These are phyloP conservation scores for Neocrepidodera transversa DNA, from an alignment of 2,888 invertebrate species.

Conservation along the genomic window DNA sequence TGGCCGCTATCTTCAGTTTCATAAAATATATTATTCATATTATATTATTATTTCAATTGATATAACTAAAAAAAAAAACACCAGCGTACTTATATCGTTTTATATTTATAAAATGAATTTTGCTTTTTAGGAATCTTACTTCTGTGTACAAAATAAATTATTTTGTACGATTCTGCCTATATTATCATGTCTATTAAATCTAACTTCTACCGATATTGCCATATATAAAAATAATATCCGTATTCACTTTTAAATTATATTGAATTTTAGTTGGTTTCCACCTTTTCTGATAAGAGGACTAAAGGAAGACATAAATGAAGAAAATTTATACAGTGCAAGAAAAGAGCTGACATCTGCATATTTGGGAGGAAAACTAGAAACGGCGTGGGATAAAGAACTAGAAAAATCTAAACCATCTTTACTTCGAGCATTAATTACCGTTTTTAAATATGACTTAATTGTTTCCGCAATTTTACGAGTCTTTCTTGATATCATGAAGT, in stretches of 20 bases:
- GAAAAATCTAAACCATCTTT: conserved; percentile 45
- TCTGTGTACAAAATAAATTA: too few species aligned
- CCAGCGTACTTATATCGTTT: too few species aligned
- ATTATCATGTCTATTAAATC: too few species aligned
- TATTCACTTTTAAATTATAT: neutral
- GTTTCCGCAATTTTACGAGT: conserved; percentile 34
- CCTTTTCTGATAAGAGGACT: conserved; percentile 61
- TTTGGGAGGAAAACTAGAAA: conserved; percentile 58
- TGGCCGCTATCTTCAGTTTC: too few species aligned
- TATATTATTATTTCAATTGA: too few species aligned
- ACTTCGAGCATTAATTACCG: conserved; percentile 45
- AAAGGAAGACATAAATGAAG: conserved; percentile 59
- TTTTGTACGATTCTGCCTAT: too few species aligned
- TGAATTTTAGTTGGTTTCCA: conserved; percentile 61
- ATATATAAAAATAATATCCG: too few species aligned
- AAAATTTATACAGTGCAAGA: conserved; percentile 57
- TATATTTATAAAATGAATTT: too few species aligned
- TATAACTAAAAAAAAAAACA: too few species aligned
- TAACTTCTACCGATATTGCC: too few species aligned
- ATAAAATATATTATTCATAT: too few species aligned
- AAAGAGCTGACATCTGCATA: conserved; percentile 11
- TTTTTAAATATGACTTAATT: conserved; percentile 45
- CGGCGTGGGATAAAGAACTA: conserved; percentile 47
- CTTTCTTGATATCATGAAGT: conserved; percentile 33
- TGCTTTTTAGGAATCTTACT: too few species aligned